These are phyloP conservation scores for Taurulus bubalis DNA, from an alignment of 2,113 vertebrate species.

Conservation along the genomic window DNA sequence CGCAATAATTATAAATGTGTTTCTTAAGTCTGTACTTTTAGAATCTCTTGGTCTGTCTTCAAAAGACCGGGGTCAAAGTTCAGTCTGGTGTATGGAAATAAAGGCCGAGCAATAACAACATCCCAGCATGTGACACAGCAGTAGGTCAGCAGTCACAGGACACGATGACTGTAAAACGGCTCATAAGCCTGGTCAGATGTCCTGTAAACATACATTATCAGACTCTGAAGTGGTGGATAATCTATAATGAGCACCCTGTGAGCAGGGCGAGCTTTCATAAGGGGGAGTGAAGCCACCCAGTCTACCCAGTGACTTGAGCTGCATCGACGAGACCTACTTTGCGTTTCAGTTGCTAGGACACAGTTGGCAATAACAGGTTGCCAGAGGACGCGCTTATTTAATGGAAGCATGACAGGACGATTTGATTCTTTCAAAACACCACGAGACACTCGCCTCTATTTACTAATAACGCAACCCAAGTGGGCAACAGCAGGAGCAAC, in stretches of 20 bases:
- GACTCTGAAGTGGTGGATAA: background rate
- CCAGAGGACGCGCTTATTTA: constrained; percentile 63
- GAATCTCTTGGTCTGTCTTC: background rate
- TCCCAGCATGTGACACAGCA: constrained; percentile 6
- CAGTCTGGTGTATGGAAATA: background rate
- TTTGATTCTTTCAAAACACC: constrained; percentile 43
- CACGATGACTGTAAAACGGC: background rate
- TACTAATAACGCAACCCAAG: constrained; percentile 33
- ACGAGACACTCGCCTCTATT: constrained; percentile 37
- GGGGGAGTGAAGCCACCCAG: background rate
- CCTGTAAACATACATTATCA: background rate
- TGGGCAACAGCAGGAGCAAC: constrained; percentile 18
- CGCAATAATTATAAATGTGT: background rate
- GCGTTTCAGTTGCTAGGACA: constrained; percentile 82
- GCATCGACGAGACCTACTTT: constrained; percentile 41
- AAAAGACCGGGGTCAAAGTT: background rate
- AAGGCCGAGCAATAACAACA: background rate
- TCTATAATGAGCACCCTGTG: constrained; percentile 17
- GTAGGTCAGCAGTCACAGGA: too few species aligned
- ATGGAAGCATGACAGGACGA: constrained; percentile 48
- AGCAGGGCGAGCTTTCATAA: background rate
- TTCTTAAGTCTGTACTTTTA: background rate
- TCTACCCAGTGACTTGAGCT: background rate
- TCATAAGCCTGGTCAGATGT: background rate
- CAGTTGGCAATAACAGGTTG: constrained; percentile 74